Evolutionary conservation across 2,797 vertebrate species (phyloP).

Genomic region (Carapus acus): DNA sequence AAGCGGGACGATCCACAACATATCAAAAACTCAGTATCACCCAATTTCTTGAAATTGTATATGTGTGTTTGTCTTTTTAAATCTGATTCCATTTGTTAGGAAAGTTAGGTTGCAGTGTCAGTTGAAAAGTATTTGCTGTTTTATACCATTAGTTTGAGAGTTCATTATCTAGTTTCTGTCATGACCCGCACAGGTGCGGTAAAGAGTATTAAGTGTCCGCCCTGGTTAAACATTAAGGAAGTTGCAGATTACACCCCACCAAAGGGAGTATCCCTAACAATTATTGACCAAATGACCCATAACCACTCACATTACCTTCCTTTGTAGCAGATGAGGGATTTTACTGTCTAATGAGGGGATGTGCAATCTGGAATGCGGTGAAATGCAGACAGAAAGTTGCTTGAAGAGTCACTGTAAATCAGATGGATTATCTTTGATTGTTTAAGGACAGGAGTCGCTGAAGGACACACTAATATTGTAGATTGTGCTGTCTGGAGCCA

Average conservation of each 20-base stretch:
- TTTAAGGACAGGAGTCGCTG: slow-evolving; percentile 44
- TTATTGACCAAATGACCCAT: slow-evolving; percentile 48
- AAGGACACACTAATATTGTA: slow-evolving; percentile 67
- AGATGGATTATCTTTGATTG: slow-evolving; percentile 45
- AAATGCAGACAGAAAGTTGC: slow-evolving; percentile 11
- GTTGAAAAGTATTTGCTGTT: slow-evolving; percentile 7
- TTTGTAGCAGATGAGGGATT: slow-evolving; percentile 39
- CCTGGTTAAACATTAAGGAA: slow-evolving; percentile 45
- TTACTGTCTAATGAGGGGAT: slow-evolving; percentile 4
- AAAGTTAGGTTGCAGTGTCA: neutral
- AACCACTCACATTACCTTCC: slow-evolving; percentile 36
- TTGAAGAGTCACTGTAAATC: slow-evolving; percentile 30
- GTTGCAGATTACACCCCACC: slow-evolving; percentile 30
- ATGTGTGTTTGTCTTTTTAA: neutral
- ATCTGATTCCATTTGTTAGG: slow-evolving; percentile 1
- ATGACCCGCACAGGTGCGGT: slow-evolving; percentile 40
- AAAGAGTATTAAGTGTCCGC: slow-evolving; percentile 4
- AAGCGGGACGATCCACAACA: slow-evolving; percentile 16
- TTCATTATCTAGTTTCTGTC: slow-evolving; percentile 26
- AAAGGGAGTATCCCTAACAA: slow-evolving; percentile 44
- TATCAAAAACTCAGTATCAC: too few relatives aligned
- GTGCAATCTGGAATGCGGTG: slow-evolving; percentile 14
- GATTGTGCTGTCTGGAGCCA: slow-evolving; percentile 33
- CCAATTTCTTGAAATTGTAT: too few relatives aligned
- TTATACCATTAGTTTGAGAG: slow-evolving; percentile 12